phyloP scores from a whole-genome alignment of 2,888 invertebrate species.

The Muschampia plurimacula region DNA sequence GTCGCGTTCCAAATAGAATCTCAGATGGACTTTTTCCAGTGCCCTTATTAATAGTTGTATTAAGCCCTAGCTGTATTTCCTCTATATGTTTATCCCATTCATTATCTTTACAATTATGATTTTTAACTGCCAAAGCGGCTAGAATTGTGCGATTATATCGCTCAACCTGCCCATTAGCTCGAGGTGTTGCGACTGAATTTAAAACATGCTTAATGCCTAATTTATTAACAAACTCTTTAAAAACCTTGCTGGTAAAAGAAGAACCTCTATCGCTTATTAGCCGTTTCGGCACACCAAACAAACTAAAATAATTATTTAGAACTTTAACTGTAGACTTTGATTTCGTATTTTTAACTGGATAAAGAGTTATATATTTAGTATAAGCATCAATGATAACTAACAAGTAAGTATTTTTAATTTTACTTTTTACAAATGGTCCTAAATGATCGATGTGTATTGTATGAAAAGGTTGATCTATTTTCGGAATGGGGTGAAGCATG shows the following conservation, averaged over 20 bases:
- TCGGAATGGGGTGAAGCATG: constrained; percentile 12
- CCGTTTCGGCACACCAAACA: constrained; percentile 14
- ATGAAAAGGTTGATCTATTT: constrained; percentile 15
- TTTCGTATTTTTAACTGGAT: constrained; percentile 38
- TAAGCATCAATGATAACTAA: constrained; percentile 38
- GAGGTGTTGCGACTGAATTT: constrained; percentile 20
- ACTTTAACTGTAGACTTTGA: constrained; percentile 18
- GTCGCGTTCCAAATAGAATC: constrained; percentile 10
- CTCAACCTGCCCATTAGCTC: constrained; percentile 25
- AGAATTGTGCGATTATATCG: constrained; percentile 24
- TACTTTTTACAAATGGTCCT: constrained; percentile 35
- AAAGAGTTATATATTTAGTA: constrained; percentile 37
- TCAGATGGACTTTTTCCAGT: constrained; percentile 4
- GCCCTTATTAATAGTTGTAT: constrained; percentile 19
- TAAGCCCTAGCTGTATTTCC: constrained; percentile 24
- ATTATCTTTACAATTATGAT: constrained; percentile 16
- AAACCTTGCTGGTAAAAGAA: constrained; percentile 17
- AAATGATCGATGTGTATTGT: constrained; percentile 21
- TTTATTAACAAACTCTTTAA: constrained; percentile 8
- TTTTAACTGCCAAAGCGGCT: constrained; percentile 11
- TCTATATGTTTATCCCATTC: constrained; percentile 14
- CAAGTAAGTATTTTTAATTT: constrained; percentile 28
- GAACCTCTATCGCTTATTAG: constrained; percentile 13
- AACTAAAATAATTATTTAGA: constrained; percentile 23
- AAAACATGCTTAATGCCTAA: constrained; percentile 22